Evolutionary conservation across 2,888 invertebrate genomes (phyloP).

Genomic region (Adelognathus sp.): DNA sequence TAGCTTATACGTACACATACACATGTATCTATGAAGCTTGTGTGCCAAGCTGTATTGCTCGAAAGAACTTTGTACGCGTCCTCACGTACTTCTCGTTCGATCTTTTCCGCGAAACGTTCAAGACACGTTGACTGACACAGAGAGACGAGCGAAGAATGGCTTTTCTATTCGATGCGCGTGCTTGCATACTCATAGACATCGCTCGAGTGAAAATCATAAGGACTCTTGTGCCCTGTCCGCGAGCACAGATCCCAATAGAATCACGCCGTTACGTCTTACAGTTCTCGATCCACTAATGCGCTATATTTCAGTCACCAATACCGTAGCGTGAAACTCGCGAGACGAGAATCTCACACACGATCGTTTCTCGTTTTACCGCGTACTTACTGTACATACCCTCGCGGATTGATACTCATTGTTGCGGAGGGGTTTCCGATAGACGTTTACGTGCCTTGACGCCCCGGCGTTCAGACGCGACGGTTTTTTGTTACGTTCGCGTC

Average conservation of each 20-base stretch:
- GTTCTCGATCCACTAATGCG: neutral
- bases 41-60: conserved; percentile 21
- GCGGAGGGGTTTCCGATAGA: conserved; percentile 30
- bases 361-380: conserved; percentile 35
- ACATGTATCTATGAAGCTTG: neutral
- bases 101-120: conserved; percentile 77
- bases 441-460: conserved; percentile 57
- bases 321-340: neutral
- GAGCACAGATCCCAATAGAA: too few species aligned
- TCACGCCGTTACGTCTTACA: too few species aligned
- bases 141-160: conserved; percentile 55
- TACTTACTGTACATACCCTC: conserved; percentile 10
- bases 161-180: conserved; percentile 72
- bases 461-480: conserved; percentile 59
- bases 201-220: too few species aligned
- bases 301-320: neutral
- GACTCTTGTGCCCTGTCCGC: too few species aligned
- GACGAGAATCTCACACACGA: neutral
- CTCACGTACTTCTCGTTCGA: conserved; percentile 76
- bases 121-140: conserved; percentile 71
- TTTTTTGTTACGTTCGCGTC: conserved; percentile 56
- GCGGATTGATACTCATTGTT: too few species aligned
- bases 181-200: conserved; percentile 56
- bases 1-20: neutral
- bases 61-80: conserved; percentile 71